These are phyloP conservation scores for Numenius phaeopus DNA, from an alignment of 2,797 vertebrate species.

Conservation along the genomic window DNA sequence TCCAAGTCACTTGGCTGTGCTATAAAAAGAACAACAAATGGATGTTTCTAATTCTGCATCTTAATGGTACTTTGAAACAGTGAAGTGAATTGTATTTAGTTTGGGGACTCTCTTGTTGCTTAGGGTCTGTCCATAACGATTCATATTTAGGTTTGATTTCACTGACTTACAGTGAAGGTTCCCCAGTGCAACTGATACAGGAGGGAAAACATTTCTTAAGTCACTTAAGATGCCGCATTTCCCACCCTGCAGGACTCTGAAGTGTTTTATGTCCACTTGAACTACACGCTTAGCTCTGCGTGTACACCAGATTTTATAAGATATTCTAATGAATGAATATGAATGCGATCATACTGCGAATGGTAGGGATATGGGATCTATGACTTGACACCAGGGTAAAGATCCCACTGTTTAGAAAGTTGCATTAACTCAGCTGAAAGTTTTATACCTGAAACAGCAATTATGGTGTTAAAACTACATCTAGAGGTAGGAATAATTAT, in stretches of 20 bases:
- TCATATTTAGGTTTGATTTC: not conserved
- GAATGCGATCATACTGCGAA: not conserved
- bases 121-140: not conserved
- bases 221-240: not conserved
- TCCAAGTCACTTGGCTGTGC: constrained; percentile 76
- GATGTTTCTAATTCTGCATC: constrained; percentile 70
- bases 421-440: not conserved
- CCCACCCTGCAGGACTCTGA: not conserved
- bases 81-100: constrained; percentile 39
- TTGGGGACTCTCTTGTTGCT: constrained; percentile 17
- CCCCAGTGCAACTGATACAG: not conserved
- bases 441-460: constrained; percentile 51
- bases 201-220: not conserved
- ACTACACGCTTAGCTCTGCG: not conserved
- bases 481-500: constrained; percentile 58
- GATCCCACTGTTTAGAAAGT: not conserved
- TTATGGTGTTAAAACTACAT: constrained; percentile 65
- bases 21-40: constrained; percentile 77
- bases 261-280: not conserved
- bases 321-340: constrained; percentile 8
- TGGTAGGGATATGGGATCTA: not conserved
- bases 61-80: constrained; percentile 56
- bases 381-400: constrained; percentile 29
- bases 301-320: not conserved
- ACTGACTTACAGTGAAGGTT: not conserved